phyloP scores from a whole-genome alignment of 1,140 invertebrate genomes.

The Trinorchestia longiramus region DNA sequence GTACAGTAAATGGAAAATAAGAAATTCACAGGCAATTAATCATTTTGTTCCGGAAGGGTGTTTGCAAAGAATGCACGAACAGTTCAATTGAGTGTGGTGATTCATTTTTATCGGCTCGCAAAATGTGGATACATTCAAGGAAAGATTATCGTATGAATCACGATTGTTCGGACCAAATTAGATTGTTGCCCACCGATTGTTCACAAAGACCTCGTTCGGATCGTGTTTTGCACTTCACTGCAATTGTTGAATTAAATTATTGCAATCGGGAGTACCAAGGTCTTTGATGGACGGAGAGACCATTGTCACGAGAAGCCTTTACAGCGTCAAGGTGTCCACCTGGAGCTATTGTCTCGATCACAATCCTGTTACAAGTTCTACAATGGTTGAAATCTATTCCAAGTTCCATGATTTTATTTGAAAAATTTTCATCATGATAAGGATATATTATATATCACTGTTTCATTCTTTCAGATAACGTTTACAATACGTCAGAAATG shows the following conservation, averaged over 20 bases:
- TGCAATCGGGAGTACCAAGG: neutral
- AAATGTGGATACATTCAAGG: neutral
- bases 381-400: neutral
- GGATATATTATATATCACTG: neutral
- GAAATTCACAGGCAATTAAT: too few relatives aligned
- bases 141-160: neutral
- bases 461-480: neutral
- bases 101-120: neutral
- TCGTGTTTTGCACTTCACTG: neutral
- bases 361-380: neutral
- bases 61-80: neutral
- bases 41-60: neutral
- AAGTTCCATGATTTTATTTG: neutral
- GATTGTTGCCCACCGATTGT: neutral
- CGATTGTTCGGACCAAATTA: neutral
- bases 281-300: neutral
- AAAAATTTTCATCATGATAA: neutral
- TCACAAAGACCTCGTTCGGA: neutral
- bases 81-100: neutral
- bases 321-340: neutral
- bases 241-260: neutral
- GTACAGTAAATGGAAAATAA: too few relatives aligned
- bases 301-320: neutral
- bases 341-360: neutral
- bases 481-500: neutral